Base-by-base conservation (phyloP, 1,140 invertebrate genomes). In the Aricia agestis region DNA sequence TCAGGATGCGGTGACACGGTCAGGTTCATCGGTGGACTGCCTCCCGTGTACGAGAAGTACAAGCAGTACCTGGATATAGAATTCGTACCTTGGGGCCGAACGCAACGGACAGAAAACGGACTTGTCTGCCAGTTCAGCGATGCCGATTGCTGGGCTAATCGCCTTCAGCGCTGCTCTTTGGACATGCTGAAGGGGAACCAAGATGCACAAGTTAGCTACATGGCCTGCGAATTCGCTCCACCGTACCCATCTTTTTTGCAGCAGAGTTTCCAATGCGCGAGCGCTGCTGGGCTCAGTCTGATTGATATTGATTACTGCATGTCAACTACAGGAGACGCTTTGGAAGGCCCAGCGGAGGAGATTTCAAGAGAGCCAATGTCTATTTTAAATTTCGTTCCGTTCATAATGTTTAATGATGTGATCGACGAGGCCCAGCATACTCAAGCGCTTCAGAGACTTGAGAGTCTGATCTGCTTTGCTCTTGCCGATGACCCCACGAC, bases 21-120 rank as follows among this genome's bases (percentile, higher is more conserved):
- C 0, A 76, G 67, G 10, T 90, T 90, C 25, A 82, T 92, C 25
- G 68, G 13, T 45, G 73, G 19, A 74, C 61, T 89, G 11, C 67
- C 66, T 6, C 76, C 78, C 11, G 72, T 82, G 0, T 91, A 86
- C 59, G 71, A 81, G 66, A 73, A 82, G 6, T 86, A 85, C 63
- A 78, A 78, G 6, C 69, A 85, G 0, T 84, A 79, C 57, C 58
- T 92, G 45, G 82, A 89, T 9, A 65, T 90, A 0, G 80, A 89
- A 68, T 90, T 90, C 52, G 76, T 91, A 0, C 84, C 87, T 1
- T 92, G 90, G 90, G 90, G 87, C 6, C 82, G 84, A 58, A 81
- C 87, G 1, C 66, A 19, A 31, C 74, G 82, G 17, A 66, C 72
- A 25, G 68, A 71, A 11, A 74, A 81, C n/a, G 81, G 77, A n/a